These are phyloP conservation scores for Saguinus midas DNA, from an alignment of 2,113 vertebrate genomes.

Conservation along the genomic window DNA sequence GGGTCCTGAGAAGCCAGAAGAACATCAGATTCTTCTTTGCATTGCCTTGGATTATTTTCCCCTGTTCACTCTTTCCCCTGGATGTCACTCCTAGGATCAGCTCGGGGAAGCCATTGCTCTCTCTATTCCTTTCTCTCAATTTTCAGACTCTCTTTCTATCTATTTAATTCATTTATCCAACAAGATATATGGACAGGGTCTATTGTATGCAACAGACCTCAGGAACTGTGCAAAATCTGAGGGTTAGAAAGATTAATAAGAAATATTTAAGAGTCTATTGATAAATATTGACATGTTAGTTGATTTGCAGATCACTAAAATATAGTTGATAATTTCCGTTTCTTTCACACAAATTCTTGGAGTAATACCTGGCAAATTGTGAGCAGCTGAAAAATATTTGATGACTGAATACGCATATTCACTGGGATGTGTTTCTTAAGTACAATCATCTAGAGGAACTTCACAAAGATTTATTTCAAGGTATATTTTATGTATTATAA, in stretches of 20 bases:
- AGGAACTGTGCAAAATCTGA: background rate
- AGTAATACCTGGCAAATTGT: background rate
- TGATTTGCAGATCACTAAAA: background rate
- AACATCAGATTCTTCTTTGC: background rate
- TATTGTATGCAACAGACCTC: no score
- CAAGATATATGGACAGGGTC: background rate
- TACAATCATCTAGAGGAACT: background rate
- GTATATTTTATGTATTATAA: background rate
- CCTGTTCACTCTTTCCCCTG: accelerated
- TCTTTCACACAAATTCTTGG: background rate
- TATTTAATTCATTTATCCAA: background rate
- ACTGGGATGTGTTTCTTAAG: background rate
- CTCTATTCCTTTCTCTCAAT: background rate
- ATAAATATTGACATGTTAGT: background rate
- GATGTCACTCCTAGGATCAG: background rate
- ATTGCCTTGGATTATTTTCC: background rate
- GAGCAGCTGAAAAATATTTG: background rate
- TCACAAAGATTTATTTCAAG: background rate
- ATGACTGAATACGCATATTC: background rate
- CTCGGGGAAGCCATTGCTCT: background rate
- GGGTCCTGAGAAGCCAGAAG: background rate
- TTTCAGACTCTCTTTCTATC: background rate
- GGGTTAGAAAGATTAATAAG: background rate
- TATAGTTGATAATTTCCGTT: background rate
- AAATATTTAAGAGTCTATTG: background rate